These are phyloP conservation scores for Bombus pyrosoma DNA, from an alignment of 1,140 invertebrate genomes.

Conservation along the genomic window DNA sequence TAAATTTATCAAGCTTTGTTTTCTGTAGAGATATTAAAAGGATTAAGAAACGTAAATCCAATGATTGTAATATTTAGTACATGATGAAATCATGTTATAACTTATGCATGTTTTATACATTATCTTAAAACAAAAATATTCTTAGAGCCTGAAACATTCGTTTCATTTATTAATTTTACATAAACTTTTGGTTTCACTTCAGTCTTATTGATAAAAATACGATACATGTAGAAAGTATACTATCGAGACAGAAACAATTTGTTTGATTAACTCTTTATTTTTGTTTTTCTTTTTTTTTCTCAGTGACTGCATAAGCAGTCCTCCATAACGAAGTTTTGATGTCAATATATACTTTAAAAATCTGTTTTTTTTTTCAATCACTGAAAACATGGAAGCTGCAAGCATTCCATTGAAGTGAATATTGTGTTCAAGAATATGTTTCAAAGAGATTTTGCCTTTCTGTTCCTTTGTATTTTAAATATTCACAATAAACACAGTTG, in stretches of 20 bases:
- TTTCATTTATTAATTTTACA: conserved; percentile 42
- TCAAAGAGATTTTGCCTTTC: conserved; percentile 64
- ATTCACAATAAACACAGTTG: conserved; percentile 3
- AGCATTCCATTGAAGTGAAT: conserved; percentile 50
- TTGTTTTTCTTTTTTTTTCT: conserved; percentile 38
- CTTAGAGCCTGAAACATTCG: conserved; percentile 32
- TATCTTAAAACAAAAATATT: conserved; percentile 25
- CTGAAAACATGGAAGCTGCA: conserved; percentile 57
- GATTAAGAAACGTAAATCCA: conserved; percentile 3
- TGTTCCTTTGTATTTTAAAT: conserved; percentile 28
- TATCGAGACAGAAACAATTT: conserved; percentile 55
- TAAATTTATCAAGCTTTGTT: conserved; percentile 3
- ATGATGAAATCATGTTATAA: conserved; percentile 17
- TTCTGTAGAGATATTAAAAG: conserved; percentile 12
- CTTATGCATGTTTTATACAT: conserved; percentile 7
- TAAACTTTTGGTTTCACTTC: conserved; percentile 60
- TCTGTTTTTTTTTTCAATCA: conserved; percentile 42
- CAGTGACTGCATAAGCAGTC: conserved; percentile 39
- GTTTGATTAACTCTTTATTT: conserved; percentile 52
- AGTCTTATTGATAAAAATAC: conserved; percentile 63
- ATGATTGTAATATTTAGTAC: conserved; percentile 9
- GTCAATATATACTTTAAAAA: conserved; percentile 39
- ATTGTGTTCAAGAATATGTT: conserved; percentile 41
- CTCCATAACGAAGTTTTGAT: conserved; percentile 40
- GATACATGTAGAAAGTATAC: conserved; percentile 53